Evolutionary conservation across 2,888 invertebrate genomes (phyloP).

Genomic region (Rhyacophila evoluta): DNA sequence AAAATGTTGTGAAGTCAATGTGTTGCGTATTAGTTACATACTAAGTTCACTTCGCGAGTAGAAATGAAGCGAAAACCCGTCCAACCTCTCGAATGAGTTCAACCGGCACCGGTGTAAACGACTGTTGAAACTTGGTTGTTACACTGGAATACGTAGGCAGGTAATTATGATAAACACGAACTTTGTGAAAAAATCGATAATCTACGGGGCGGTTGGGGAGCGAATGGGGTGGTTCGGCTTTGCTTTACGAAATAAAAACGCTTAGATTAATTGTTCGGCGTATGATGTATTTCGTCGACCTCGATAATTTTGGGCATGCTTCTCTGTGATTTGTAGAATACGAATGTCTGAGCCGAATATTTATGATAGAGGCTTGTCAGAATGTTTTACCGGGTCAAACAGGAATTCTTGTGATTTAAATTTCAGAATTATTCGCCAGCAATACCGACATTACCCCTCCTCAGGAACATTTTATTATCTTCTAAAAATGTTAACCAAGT

Average conservation of each 20-base stretch:
- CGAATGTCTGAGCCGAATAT: background rate
- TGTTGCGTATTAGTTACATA: too few species aligned
- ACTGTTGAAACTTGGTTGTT: background rate
- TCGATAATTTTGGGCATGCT: background rate
- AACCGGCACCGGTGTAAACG: background rate
- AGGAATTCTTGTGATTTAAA: background rate
- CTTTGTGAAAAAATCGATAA: slow-evolving; percentile 12
- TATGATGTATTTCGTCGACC: slow-evolving; percentile 3
- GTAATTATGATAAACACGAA: slow-evolving; percentile 1
- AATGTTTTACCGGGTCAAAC: background rate
- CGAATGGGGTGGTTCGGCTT: background rate
- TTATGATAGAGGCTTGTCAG: background rate
- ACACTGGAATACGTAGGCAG: background rate
- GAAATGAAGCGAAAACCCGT: background rate
- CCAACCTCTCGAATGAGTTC: background rate
- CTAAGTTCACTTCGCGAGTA: too few species aligned
- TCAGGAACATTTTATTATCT: too few species aligned
- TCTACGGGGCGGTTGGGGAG: background rate
- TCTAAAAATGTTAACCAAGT: too few species aligned
- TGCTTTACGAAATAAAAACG: background rate
- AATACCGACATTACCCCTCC: too few species aligned
- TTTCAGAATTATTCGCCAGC: too few species aligned
- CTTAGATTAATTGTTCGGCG: slow-evolving; percentile 12
- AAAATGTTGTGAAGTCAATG: too few species aligned
- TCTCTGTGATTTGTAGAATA: background rate